These are phyloP conservation scores for Porites lutea DNA, from an alignment of 64 coral and sea anemone species.

Conservation along the genomic window DNA sequence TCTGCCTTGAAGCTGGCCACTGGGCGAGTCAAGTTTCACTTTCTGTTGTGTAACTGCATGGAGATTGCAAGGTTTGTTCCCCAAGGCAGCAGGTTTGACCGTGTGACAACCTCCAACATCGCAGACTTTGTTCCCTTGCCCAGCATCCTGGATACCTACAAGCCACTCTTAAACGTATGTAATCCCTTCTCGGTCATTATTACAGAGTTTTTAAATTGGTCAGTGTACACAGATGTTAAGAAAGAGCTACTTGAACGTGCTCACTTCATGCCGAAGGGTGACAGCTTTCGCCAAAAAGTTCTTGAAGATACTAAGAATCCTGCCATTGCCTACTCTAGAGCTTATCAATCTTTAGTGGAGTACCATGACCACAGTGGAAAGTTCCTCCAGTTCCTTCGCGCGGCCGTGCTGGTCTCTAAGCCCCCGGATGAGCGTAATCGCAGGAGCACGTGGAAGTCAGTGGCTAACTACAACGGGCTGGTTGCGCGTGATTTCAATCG, in stretches of 20 bases:
- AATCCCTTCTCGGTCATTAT: slow-evolving; percentile 44
- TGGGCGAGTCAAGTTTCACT: slow-evolving; percentile 24
- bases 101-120: slow-evolving; percentile 55
- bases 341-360: neutral
- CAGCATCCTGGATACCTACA: neutral
- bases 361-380: slow-evolving; percentile 24
- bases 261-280: neutral
- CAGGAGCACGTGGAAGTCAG: slow-evolving; percentile 13
- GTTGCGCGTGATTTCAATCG: slow-evolving; percentile 25
- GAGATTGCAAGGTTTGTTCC: slow-evolving; percentile 29
- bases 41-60: slow-evolving; percentile 53
- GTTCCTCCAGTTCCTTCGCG: slow-evolving; percentile 22
- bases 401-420: neutral
- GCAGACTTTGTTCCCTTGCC: slow-evolving; percentile 37
- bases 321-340: neutral
- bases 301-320: slow-evolving; percentile 26
- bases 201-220: slow-evolving; percentile 55
- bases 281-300: slow-evolving; percentile 30
- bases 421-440: neutral
- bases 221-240: neutral
- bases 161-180: slow-evolving; percentile 27
- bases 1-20: slow-evolving; percentile 11
- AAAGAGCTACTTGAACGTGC: neutral
- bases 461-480: slow-evolving; percentile 42
- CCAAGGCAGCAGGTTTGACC: slow-evolving; percentile 25